phyloP scores from a whole-genome alignment of 1,140 invertebrate genomes.

The Lordiphosa clarofinis region DNA sequence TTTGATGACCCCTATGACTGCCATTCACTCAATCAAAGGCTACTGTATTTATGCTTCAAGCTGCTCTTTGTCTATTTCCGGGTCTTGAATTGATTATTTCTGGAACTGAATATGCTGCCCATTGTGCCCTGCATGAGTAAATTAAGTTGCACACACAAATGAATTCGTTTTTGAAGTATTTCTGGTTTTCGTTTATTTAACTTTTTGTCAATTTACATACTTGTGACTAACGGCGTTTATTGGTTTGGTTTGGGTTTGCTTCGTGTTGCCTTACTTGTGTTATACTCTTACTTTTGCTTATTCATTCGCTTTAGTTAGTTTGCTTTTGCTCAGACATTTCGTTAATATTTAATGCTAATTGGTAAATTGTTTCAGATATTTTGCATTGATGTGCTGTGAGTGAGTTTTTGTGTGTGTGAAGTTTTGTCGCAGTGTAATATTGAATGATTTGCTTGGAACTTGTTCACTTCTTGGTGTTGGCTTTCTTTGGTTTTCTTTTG shows the following conservation, averaged over 20 bases:
- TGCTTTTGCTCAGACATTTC: conserved; percentile 64
- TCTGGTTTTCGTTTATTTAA: conserved; percentile 36
- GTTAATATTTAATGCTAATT: conserved; percentile 65
- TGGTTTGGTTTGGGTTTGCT: conserved; percentile 23
- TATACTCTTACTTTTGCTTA: conserved; percentile 36
- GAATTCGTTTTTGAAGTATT: conserved; percentile 23
- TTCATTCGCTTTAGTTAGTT: conserved; percentile 66
- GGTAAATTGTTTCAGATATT: conserved; percentile 63
- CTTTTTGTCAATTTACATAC: conserved; percentile 60
- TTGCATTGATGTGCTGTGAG: conserved; percentile 47
- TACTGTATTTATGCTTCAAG: conserved; percentile 9
- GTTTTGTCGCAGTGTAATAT: conserved; percentile 15
- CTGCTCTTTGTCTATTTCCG: conserved; percentile 45
- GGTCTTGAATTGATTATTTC: conserved; percentile 47
- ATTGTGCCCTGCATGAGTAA: conserved; percentile 17
- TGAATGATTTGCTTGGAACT: conserved; percentile 61
- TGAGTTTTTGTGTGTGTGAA: conserved; percentile 2
- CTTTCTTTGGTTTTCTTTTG: conserved; percentile 1
- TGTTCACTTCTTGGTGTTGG: conserved; percentile 23
- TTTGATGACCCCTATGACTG: conserved; percentile 43
- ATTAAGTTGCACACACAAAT: conserved; percentile 38
- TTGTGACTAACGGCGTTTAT: conserved; percentile 53
- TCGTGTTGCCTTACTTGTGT: conserved; percentile 36
- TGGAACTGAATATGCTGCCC: conserved; percentile 1
- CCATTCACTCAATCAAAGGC: conserved; percentile 45